These are phyloP conservation scores for Danio aesculapii DNA, from an alignment of 2,797 vertebrate genomes.

Conservation along the genomic window DNA sequence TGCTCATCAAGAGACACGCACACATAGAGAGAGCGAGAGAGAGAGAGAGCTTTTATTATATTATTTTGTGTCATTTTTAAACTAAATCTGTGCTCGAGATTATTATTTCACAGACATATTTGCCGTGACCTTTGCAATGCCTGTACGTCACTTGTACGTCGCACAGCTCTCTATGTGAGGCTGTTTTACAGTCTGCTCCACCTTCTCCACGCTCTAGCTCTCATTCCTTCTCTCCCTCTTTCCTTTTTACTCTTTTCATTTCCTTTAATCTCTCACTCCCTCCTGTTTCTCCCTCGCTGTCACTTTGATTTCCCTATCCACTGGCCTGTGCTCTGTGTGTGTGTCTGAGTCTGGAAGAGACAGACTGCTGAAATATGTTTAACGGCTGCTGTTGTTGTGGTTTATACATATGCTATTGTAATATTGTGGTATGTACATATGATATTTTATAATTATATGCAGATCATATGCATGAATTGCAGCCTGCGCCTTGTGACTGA, in stretches of 20 bases:
- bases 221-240: constrained; percentile 76
- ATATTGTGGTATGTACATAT: too few relatives aligned
- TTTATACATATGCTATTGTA: constrained; percentile 4
- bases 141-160: constrained; percentile 8
- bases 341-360: constrained; percentile 48
- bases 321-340: constrained; percentile 73
- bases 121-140: constrained; percentile 43
- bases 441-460: constrained; percentile 5
- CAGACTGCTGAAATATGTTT: constrained; percentile 45
- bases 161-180: constrained; percentile 60
- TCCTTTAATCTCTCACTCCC: constrained; percentile 81
- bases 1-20: constrained; percentile 73
- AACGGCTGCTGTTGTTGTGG: constrained; percentile 45
- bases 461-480: constrained; percentile 10
- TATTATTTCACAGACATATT: constrained; percentile 22
- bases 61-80: background rate
- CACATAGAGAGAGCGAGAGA: constrained; percentile 16
- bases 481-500: constrained; percentile 14
- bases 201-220: constrained; percentile 69
- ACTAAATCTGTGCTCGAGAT: background rate
- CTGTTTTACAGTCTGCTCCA: constrained; percentile 76
- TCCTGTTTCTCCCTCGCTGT: constrained; percentile 74
- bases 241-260: constrained; percentile 83
- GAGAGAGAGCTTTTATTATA: background rate
- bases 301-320: constrained; percentile 86